A percentile compares a stretch with the other conserved stretches of the same genome.
Evolutionary conservation across 1,140 invertebrate species (phyloP).

Genomic region (Panagrolaimus sp.): DNA sequence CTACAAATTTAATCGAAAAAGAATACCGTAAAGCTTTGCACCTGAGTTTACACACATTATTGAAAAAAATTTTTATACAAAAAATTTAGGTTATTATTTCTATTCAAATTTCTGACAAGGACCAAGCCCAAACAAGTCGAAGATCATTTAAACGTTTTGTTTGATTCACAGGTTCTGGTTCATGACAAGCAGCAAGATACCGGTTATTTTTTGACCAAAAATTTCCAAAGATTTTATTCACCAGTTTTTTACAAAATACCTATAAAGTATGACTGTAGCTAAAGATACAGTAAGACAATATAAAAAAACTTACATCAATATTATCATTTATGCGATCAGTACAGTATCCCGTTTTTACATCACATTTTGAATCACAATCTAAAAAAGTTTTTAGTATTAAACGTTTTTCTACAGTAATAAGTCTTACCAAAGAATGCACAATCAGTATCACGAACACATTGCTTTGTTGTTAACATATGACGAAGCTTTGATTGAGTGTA

Average conservation of each 20-base stretch:
- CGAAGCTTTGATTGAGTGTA: slow-evolving; percentile 53
- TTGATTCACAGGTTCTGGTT: slow-evolving; percentile 37
- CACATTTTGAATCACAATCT: slow-evolving; percentile 46
- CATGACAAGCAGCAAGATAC: slow-evolving; percentile 56
- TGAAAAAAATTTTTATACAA: neutral
- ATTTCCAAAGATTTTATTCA: slow-evolving; percentile 51
- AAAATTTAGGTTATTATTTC: neutral
- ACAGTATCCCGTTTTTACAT: slow-evolving; percentile 42
- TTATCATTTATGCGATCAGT: slow-evolving; percentile 51
- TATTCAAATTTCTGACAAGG: slow-evolving; percentile 47
- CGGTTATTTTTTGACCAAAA: slow-evolving; percentile 58
- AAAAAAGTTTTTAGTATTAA: slow-evolving; percentile 21
- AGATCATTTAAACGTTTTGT: slow-evolving; percentile 52
- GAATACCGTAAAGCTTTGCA: too few species aligned
- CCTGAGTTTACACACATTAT: neutral
- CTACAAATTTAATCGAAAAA: too few species aligned
- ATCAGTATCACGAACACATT: slow-evolving; percentile 44
- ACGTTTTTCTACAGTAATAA: slow-evolving; percentile 18
- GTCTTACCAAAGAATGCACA: slow-evolving; percentile 48
- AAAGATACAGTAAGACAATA: slow-evolving; percentile 10
- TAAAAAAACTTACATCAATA: slow-evolving; percentile 47
- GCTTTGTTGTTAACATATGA: slow-evolving; percentile 37
- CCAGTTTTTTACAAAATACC: slow-evolving; percentile 57
- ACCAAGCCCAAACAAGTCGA: slow-evolving; percentile 56
- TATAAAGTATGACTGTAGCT: slow-evolving; percentile 24